Evolutionary conservation across 2,888 invertebrate species (phyloP), one percentile per base, ranked within the genome.

Genomic region (Prenolepis imparis): DNA sequence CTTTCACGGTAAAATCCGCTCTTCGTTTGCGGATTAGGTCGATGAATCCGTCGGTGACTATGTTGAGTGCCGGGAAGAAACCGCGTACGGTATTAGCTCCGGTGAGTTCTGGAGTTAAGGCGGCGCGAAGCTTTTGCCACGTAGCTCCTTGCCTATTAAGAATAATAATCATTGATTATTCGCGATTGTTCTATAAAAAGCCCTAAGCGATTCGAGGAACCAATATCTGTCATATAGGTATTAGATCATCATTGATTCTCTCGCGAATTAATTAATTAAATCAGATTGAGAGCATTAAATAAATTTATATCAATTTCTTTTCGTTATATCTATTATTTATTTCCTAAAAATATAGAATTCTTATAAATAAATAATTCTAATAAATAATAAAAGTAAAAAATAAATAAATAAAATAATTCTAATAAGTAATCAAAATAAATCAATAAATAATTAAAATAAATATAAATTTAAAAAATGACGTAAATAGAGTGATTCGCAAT

Each of bases 11-110:
- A 18, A 12, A 89, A 9, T 91, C 91, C 73, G 89, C 88, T 89
- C 97, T 95, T 86, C 96, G 95, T 55, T 95, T 95, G 83, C 96
- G 95, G 85, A 98, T 95, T 28, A 98, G 95, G 36, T 96, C 95
- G 70, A 97, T 95, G 94, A 98, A 98, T 93, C 98, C 98, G 90
- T 98, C 97, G 66, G 97, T 96, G 80, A 98, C 97, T 86, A 95
- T 95, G 93, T 97, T 97, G 82, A 98, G 95, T 90, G 97, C 96
- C 0, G 98, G 97, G 83, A 97, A 95, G 93, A 98, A 98, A 57
- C 96, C 96, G 88, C 97, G 96, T 93, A 98, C 96, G 0, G 97
- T 97, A 89, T 96, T 96, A 0, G 97, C 97, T 88, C 97, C 98
- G 52, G 97, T 97, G 88, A 98, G 95, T 92, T 97, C 97, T 3